phyloP scores from a whole-genome alignment of 2,113 vertebrate genomes.

The Leucosticte australis region DNA sequence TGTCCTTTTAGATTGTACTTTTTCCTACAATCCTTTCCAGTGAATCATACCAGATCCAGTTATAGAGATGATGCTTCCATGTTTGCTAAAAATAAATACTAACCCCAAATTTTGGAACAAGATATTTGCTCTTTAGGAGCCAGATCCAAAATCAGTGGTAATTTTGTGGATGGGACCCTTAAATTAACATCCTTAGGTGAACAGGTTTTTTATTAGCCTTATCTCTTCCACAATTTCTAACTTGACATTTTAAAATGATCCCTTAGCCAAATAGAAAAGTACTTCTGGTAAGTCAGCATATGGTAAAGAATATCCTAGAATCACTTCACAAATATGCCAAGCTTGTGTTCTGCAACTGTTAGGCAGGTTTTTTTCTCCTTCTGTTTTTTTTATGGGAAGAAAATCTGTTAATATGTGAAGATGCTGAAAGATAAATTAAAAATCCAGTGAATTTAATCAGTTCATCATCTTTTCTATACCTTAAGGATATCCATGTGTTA shows the following conservation, averaged over 20 bases:
- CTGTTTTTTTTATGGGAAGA: constrained; percentile 34
- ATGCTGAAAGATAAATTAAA: background rate
- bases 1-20: constrained; percentile 48
- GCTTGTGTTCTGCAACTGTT: constrained; percentile 59
- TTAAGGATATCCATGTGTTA: background rate
- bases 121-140: background rate
- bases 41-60: constrained; percentile 45
- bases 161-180: background rate
- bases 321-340: constrained; percentile 62
- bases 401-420: constrained; percentile 42
- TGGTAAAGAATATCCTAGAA: constrained; percentile 64
- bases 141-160: background rate
- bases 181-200: constrained; percentile 23
- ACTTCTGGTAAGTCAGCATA: constrained; percentile 58
- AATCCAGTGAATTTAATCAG: background rate
- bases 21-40: constrained; percentile 22
- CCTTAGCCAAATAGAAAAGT: constrained; percentile 51
- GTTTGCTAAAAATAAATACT: constrained; percentile 56
- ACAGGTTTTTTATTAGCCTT: constrained; percentile 21
- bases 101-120: constrained; percentile 24
- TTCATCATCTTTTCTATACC: background rate
- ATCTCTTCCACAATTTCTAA: constrained; percentile 33
- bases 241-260: constrained; percentile 66
- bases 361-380: constrained; percentile 40
- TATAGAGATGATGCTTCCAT: constrained; percentile 41